These are phyloP conservation scores for Ciconia maguari DNA, from an alignment of 2,113 vertebrate genomes.

Conservation along the genomic window DNA sequence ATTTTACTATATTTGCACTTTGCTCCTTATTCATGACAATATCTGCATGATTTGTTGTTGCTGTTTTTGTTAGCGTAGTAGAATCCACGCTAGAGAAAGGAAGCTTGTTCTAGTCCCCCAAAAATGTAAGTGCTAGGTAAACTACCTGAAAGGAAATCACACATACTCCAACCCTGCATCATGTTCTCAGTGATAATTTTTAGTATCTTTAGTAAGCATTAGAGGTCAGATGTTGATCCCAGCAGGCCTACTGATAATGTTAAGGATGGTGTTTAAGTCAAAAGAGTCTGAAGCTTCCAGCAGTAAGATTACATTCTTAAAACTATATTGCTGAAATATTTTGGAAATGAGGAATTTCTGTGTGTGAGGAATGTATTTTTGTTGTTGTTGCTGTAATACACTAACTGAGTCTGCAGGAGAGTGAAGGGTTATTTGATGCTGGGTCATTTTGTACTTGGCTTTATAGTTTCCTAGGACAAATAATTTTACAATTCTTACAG, in stretches of 20 bases:
- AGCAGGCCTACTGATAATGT: neutral
- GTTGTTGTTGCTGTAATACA: neutral
- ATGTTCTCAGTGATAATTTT: neutral
- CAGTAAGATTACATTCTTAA: neutral
- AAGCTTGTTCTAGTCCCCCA: neutral
- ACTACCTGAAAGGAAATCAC: neutral
- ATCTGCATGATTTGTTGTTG: neutral
- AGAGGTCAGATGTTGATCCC: neutral
- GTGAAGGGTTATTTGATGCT: neutral
- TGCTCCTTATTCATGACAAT: neutral
- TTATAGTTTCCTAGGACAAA: neutral
- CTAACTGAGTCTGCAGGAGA: neutral
- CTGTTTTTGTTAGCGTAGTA: rapidly evolving
- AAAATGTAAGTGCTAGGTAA: neutral
- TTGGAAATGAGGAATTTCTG: neutral
- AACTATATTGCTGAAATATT: neutral
- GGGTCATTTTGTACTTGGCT: neutral
- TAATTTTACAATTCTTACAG: neutral
- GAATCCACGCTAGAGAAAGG: neutral
- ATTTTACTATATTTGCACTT: neutral
- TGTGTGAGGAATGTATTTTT: neutral
- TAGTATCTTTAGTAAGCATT: neutral
- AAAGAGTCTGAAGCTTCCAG: neutral
- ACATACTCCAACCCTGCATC: neutral
- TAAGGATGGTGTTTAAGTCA: neutral